A percentile compares a stretch with the other conserved stretches of the same genome.
Conservation (phyloP, 2,888 invertebrate species). For the Epirrhoe tristata region DNA sequence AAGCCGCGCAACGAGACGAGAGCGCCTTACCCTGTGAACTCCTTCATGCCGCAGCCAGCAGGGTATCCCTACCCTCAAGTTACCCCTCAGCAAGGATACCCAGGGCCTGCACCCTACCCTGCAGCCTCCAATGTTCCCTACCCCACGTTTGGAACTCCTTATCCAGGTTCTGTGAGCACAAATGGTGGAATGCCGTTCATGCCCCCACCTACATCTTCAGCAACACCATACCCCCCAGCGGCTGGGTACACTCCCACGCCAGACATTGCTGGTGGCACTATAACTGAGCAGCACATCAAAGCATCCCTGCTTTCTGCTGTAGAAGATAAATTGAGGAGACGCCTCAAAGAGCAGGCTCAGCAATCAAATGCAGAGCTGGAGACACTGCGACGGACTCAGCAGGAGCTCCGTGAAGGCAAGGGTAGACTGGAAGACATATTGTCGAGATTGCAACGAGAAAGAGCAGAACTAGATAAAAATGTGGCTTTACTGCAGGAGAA, state of each 20-base stretch:
- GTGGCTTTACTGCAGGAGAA: constrained; percentile 93
- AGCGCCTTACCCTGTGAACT: constrained; percentile 85
- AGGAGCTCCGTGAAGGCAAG: constrained; percentile 94
- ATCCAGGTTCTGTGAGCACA: constrained; percentile 63
- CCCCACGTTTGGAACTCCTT: constrained; percentile 79
- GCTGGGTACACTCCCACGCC: constrained; percentile 62
- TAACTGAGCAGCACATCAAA: constrained; percentile 97
- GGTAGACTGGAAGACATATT: constrained; percentile 92
- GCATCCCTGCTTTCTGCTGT: constrained; percentile 97
- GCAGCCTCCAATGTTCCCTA: constrained; percentile 78
- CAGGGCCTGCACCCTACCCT: constrained; percentile 75
- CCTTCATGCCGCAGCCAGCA: constrained; percentile 77
- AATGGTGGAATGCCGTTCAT: constrained; percentile 59
- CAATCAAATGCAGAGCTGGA: constrained; percentile 97
- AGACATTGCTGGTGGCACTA: constrained; percentile 89
- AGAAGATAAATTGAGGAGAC: constrained; percentile 95
- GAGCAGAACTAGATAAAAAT: constrained; percentile 93
- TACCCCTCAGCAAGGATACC: constrained; percentile 64
- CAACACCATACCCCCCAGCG: constrained; percentile 66
- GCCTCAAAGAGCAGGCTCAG: constrained; percentile 95
- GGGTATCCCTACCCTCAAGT: constrained; percentile 74
- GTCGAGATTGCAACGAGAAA: constrained; percentile 90
- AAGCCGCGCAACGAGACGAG: constrained; percentile 87
- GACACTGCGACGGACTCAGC: constrained; percentile 93
- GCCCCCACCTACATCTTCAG: constrained; percentile 56